A percentile compares a stretch with the other conserved stretches of the same genome.
phyloP scores from a whole-genome alignment of 2,888 invertebrate species.

The Heliconius sara region DNA sequence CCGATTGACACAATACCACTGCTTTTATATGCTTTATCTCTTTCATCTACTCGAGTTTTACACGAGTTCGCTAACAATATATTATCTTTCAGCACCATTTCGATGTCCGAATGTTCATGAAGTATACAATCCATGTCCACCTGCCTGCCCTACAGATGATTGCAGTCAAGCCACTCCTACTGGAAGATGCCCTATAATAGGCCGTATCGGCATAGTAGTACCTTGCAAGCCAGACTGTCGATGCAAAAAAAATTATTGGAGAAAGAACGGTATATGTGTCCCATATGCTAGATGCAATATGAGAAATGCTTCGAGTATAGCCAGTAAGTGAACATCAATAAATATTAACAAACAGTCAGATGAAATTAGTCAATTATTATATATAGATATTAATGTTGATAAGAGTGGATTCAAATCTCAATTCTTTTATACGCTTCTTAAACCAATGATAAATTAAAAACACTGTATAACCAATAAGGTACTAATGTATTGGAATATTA shows the following conservation, averaged over 20 bases:
- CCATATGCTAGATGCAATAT: constrained; percentile 57
- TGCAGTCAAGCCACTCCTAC: constrained; percentile 55
- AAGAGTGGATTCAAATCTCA: not conserved
- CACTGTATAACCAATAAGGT: too few relatives aligned
- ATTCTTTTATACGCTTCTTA: too few relatives aligned
- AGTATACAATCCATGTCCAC: constrained; percentile 57
- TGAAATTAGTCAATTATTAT: not conserved
- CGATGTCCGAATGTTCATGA: constrained; percentile 58
- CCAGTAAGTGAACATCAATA: constrained; percentile 3
- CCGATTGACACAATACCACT: too few relatives aligned
- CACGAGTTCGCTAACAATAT: not conserved
- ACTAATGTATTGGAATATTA: not conserved
- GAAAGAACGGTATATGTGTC: constrained; percentile 57
- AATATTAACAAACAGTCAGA: not conserved
- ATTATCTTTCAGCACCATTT: constrained; percentile 49
- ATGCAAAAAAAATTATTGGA: constrained; percentile 57
- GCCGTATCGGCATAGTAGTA: constrained; percentile 50
- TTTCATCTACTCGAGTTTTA: too few relatives aligned
- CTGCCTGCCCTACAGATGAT: constrained; percentile 56
- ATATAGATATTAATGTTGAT: not conserved
- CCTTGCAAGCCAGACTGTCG: constrained; percentile 56
- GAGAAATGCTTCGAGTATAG: constrained; percentile 45
- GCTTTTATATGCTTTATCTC: too few relatives aligned
- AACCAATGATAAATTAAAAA: too few relatives aligned
- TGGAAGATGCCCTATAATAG: constrained; percentile 54